Percentiles rank a stretch among this genome's conserved stretches.
These are phyloP conservation scores for Propithecus deckenii DNA, from an alignment of 2,797 vertebrate genomes.

Conservation along the genomic window DNA sequence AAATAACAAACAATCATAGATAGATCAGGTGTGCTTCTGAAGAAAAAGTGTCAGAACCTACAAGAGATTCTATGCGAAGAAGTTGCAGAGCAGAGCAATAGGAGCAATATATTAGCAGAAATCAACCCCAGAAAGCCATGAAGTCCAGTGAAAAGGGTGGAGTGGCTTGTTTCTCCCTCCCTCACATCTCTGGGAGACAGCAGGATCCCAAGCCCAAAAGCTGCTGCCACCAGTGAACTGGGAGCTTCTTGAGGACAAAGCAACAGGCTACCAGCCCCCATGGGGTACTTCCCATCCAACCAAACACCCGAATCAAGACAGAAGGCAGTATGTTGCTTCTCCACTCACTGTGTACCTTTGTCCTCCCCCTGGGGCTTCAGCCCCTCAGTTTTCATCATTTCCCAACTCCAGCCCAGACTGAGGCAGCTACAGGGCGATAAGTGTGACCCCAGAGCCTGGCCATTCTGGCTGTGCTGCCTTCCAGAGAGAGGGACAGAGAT, in stretches of 20 bases:
- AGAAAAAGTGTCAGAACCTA: background rate
- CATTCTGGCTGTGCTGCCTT: background rate
- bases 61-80: background rate
- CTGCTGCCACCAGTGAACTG: background rate
- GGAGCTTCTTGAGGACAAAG: background rate
- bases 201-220: background rate
- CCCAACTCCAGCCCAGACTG: background rate
- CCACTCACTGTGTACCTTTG: background rate
- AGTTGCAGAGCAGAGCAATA: background rate
- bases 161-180: background rate
- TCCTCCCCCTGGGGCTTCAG: background rate
- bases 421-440: background rate
- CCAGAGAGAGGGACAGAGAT: background rate
- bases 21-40: background rate
- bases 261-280: background rate
- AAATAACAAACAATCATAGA: background rate
- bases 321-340: background rate
- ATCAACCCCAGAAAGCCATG: background rate
- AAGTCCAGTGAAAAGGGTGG: background rate
- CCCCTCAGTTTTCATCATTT: background rate
- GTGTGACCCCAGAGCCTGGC: background rate
- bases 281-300: background rate
- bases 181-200: background rate
- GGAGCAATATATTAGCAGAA: background rate
- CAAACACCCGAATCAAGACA: background rate